These are phyloP conservation scores for Pseudanteris insignis DNA, from an alignment of 2,888 invertebrate genomes.

Conservation along the genomic window DNA sequence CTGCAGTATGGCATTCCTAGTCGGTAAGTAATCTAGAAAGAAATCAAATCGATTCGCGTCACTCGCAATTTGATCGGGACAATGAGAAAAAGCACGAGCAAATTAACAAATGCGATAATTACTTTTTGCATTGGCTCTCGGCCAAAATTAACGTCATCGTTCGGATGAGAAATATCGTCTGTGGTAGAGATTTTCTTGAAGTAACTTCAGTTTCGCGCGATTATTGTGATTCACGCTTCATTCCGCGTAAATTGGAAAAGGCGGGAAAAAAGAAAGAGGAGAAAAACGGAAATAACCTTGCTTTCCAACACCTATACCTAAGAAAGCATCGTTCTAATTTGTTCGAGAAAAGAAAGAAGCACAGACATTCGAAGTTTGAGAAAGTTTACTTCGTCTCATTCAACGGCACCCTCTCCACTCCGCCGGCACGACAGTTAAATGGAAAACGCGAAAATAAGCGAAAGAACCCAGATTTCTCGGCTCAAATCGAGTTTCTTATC, in stretches of 20 bases:
- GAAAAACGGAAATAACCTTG: slow-evolving; percentile 38
- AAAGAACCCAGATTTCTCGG: slow-evolving; percentile 44
- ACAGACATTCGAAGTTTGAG: slow-evolving; percentile 33
- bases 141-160: slow-evolving; percentile 13
- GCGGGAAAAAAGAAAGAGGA: slow-evolving; percentile 14
- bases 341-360: slow-evolving; percentile 45
- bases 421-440: slow-evolving; percentile 42
- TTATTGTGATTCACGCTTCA: slow-evolving; percentile 34
- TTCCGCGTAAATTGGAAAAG: slow-evolving; percentile 42
- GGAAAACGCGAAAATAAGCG: slow-evolving; percentile 48
- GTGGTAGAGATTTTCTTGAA: slow-evolving; percentile 4
- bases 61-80: slow-evolving; percentile 37
- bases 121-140: neutral
- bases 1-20: slow-evolving; percentile 78
- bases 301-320: slow-evolving; percentile 42
- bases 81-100: slow-evolving; percentile 24
- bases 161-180: slow-evolving; percentile 11
- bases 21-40: slow-evolving; percentile 44
- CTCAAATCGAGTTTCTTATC: slow-evolving; percentile 57
- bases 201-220: slow-evolving; percentile 4
- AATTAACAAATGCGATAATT: too few species aligned
- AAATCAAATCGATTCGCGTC: slow-evolving; percentile 37
- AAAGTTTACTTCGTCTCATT: slow-evolving; percentile 45
- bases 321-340: slow-evolving; percentile 47
- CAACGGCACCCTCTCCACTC: slow-evolving; percentile 34